Base-by-base conservation (phyloP, 2,888 invertebrate species). In the Pammene aurita region DNA sequence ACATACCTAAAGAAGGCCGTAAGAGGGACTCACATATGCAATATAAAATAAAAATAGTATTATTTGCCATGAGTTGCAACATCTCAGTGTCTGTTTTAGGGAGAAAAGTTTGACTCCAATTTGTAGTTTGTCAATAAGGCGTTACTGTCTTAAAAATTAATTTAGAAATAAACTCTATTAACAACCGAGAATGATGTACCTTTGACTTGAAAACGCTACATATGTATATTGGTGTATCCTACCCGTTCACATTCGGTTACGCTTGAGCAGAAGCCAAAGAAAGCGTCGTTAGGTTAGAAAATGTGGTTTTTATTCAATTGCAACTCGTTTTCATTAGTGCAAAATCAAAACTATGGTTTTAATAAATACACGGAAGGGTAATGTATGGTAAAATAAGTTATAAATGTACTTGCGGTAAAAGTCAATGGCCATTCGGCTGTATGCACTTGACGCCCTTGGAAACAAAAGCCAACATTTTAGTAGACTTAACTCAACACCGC, bases 391-490 rank as follows among this genome's bases (percentile, higher is more conserved):
- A 48, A 16, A 7, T 26, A 52, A 38, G 38, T 5, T 38, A 7
- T 13, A 26, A 26, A 26, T 52, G 11, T 52, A 26, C 26, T 13
- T 34, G 48, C 14, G 7, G 14, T 14, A n/a, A 1, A 48, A 48
- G 16, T 48, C 16, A 16, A 48, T 48, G 48, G 7, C 48, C 50
- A 58, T 42, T 58, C 13, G 34, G 14, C 26, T 18, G 7, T 9
- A 11, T 11, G 26, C 13, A 52, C 57, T 42, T 46, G 34, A 41
- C 16, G 63, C 42, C 62, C 62, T 67, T 57, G 62, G 34, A 62
- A 7, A 38, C 50, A 55, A 56, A 62, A 42, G 46, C 18, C 61
- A 54, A 35, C 35, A 46, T 18, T 56, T 63, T 50, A 57, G 50
- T 42, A 38, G 14, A 44, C 66, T 66, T 48, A 34, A 50, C 35